Evolutionary conservation across 2,113 vertebrate species (phyloP), one percentile per base, ranked within the genome.

Genomic region (Corythaixoides concolor): DNA sequence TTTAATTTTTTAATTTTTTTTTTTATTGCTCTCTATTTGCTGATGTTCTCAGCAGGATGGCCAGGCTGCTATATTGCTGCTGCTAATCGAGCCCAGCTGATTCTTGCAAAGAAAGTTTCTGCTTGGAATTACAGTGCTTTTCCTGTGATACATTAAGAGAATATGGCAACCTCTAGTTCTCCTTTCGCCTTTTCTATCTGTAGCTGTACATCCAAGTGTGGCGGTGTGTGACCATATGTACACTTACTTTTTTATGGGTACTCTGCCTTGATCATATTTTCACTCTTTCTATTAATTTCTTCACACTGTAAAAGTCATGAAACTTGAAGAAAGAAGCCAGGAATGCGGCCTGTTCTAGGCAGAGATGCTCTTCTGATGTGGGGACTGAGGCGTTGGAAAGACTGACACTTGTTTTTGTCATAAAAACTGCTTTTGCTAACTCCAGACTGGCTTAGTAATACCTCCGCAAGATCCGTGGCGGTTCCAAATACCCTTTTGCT

Each of bases 401-500:
- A 59, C 47, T 79, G 92, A 92, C 92, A 85, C 90, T 93, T 93
- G 89, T 92, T 97, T 97, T 94, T 97, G 91, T 95, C 81, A 88
- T 89, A 70, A 95, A 97, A 95, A 47, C n/a, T 77, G 86, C 84
- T 89, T 91, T 96, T 94, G 30, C 76, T 77, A 70, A 67, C 83
- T 92, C 63, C 80, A 95, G 56, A 21, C 76, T 85, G 90, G 88
- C 88, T 97, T 60, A 88, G 63, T 32, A 81, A 96, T 75, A 91
- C 86, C 83, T 95, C 92, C 7, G 9, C 58, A 8, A 96, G 85
- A 73, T 78, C 67, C 64, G 75, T 63, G 59, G 56, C 1, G 0
- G 60, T 74, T 95, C 83, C 89, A 96, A 95, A 90, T 26, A 97
- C 95, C 94, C 94, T 94, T 96, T 88, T 94, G 82, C 95, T 95